Conservation (phyloP, 2,888 invertebrate genomes). For the Lasiommata megera region DNA sequence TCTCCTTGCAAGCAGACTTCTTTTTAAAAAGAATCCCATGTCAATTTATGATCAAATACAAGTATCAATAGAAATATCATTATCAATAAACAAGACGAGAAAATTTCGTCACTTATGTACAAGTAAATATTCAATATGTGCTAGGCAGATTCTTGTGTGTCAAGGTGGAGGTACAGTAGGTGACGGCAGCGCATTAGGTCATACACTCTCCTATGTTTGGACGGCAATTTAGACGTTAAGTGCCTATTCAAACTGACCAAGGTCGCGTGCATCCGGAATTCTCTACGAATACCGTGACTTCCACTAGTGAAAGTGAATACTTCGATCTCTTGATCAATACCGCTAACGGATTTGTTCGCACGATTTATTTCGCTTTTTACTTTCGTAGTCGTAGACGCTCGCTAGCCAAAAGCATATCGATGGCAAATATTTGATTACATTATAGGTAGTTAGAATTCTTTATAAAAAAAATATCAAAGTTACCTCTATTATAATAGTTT, state of each 20-base stretch:
- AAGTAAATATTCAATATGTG: constrained; percentile 17
- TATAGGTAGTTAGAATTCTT: too few relatives aligned
- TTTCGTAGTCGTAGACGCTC: too few relatives aligned
- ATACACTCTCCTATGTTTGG: constrained; percentile 54
- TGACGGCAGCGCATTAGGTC: constrained; percentile 73
- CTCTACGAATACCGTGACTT: constrained; percentile 14
- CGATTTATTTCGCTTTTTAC: too few relatives aligned
- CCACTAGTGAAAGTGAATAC: constrained; percentile 21
- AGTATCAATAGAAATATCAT: neutral
- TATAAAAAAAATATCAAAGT: too few relatives aligned
- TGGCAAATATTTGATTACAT: too few relatives aligned
- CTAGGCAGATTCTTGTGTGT: constrained; percentile 48
- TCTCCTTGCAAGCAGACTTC: too few relatives aligned
- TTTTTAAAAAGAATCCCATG: neutral
- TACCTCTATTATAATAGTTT: too few relatives aligned
- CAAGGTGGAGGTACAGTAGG: constrained; percentile 57
- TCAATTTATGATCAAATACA: neutral
- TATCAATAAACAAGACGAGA: neutral
- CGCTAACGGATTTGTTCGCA: neutral
- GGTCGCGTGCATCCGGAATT: constrained; percentile 66
- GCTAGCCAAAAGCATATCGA: too few relatives aligned
- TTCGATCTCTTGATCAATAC: neutral
- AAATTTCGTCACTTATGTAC: constrained; percentile 6
- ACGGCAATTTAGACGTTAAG: constrained; percentile 64
- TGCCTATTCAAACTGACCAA: constrained; percentile 58